Conservation (phyloP, 1,140 invertebrate species). For the Thaumetopoea pityocampa region DNA sequence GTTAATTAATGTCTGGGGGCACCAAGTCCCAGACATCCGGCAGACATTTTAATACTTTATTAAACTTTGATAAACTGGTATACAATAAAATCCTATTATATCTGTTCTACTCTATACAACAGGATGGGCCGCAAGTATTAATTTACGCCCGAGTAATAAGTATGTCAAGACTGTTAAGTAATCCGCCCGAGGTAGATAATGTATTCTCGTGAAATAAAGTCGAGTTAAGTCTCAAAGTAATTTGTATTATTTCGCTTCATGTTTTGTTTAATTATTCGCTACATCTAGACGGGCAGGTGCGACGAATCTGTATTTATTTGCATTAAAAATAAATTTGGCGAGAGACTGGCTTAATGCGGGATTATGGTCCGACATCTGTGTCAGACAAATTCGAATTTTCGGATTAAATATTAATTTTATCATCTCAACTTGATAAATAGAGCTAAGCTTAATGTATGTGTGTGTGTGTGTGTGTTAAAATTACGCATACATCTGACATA, state of each 20-base stretch:
- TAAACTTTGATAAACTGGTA: too few relatives aligned
- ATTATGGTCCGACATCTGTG: constrained; percentile 57
- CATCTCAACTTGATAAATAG: constrained; percentile 41
- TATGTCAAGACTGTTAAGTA: constrained; percentile 31
- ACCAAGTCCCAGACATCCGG: too few relatives aligned
- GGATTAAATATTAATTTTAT: constrained; percentile 43
- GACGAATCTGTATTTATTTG: constrained; percentile 69
- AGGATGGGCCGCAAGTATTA: constrained; percentile 16
- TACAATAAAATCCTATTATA: too few relatives aligned
- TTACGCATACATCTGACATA: too few relatives aligned
- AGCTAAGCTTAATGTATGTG: constrained; percentile 10
- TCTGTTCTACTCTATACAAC: constrained; percentile 1
- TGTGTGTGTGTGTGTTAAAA: too few relatives aligned
- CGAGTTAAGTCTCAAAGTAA: constrained; percentile 44
- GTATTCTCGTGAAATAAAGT: constrained; percentile 38
- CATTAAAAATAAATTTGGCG: constrained; percentile 65
- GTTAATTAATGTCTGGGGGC: too few relatives aligned
- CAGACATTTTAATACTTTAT: too few relatives aligned
- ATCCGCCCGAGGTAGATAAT: constrained; percentile 33
- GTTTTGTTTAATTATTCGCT: constrained; percentile 57
- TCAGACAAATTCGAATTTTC: constrained; percentile 47
- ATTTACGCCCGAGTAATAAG: constrained; percentile 25
- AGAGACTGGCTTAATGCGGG: constrained; percentile 51
- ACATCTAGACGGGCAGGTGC: constrained; percentile 59
- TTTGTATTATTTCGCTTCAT: constrained; percentile 55